phyloP scores from a whole-genome alignment of 2,888 invertebrate species.

The Camponotus fellah region DNA sequence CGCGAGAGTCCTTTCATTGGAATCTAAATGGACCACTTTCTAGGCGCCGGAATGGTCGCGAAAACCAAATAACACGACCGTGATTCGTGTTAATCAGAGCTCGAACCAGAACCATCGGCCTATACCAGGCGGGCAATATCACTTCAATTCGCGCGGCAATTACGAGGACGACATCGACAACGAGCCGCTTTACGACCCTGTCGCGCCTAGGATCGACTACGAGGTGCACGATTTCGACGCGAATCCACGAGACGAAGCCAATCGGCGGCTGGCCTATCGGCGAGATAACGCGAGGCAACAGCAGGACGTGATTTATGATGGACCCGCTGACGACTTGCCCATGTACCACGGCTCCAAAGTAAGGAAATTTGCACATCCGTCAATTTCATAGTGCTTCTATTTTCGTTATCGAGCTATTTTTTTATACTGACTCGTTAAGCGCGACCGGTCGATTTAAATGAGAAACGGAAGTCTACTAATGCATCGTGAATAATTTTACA shows the following conservation, averaged over 20 bases:
- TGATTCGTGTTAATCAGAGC: constrained; percentile 84
- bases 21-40: constrained; percentile 36
- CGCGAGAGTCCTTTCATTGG: not conserved
- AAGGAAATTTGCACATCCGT: constrained; percentile 24
- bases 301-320: constrained; percentile 78
- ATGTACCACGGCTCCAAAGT: constrained; percentile 79
- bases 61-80: constrained; percentile 84
- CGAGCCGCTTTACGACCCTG: constrained; percentile 84
- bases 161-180: constrained; percentile 80
- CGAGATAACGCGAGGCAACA: constrained; percentile 75
- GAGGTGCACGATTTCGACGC: constrained; percentile 85
- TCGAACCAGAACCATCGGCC: constrained; percentile 74
- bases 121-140: constrained; percentile 58
- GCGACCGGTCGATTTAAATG: constrained; percentile 24
- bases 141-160: constrained; percentile 66
- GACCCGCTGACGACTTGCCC: constrained; percentile 74
- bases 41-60: constrained; percentile 83
- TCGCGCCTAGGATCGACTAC: constrained; percentile 82
- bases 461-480: constrained; percentile 1
- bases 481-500: constrained; percentile 30
- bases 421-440: not conserved
- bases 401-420: constrained; percentile 13
- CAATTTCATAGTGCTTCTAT: not conserved
- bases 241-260: constrained; percentile 83
- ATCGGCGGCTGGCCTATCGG: constrained; percentile 81